Base-by-base conservation (phyloP, 2,797 vertebrate species). In the Lagodon rhomboides region DNA sequence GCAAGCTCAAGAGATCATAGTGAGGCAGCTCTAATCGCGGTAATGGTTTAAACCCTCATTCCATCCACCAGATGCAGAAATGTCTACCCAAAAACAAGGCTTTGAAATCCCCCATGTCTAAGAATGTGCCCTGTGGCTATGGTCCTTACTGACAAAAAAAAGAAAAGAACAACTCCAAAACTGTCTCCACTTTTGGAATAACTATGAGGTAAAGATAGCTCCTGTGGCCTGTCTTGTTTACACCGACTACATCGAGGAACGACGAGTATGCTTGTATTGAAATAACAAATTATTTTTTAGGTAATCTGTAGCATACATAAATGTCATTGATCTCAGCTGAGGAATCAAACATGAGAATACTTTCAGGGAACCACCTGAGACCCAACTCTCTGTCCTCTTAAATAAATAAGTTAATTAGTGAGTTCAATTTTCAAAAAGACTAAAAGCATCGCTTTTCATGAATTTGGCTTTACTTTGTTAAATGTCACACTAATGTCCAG, bases 1-100 rank as follows among this genome's bases (percentile, higher is more conserved):
- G 93, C 93, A 92, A 94, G 94, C 94, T 95, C 91, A 93, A 93
- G 93, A 95, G 95, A 95, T 95, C 93, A 93, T 89, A 93, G 94
- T 91, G 91, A 95, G 92, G 92, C 93, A 93, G 91, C 89, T 95
- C 93, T 94, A 95, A 95, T 95, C 93, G 91, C 87, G 89, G 92
- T 94, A 93, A 95, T 93, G 94, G 92, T 93, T 95, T 95, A 94
- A 94, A 92, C 89, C 87, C 87, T 92, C 89, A 90, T 92, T 93
- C 85, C 92, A 91, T 92, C 93, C 92, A 93, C 90, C 89, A 93
- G 90, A 94, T 92, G 89, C 90, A 90, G 85, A 91, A 94, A 92
- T 87, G 91, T 92, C 89, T 91, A 80, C 91, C 90, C 85, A 89
- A 93, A 93, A 93, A 93, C 86, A 91, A 92, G 89, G 86, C 91